These are phyloP conservation scores for Allygus modestus DNA, from an alignment of 2,888 invertebrate genomes.

Conservation along the genomic window DNA sequence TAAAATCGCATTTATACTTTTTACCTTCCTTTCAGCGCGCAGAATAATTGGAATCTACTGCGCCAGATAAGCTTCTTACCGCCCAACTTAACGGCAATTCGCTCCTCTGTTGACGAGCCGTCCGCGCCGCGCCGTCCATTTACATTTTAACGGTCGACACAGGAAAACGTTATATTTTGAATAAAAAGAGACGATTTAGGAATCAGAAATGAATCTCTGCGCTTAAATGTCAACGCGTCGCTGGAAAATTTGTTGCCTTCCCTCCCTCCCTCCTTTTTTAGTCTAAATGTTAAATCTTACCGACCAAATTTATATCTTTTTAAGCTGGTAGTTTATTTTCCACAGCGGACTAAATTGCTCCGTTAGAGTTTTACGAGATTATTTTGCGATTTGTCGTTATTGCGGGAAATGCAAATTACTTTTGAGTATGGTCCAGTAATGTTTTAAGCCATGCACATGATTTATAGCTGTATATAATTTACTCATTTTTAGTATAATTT, in stretches of 20 bases:
- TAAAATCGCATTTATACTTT: slow-evolving; percentile 59
- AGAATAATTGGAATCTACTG: slow-evolving; percentile 55
- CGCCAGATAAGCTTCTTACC: slow-evolving; percentile 55
- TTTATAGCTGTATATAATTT: too few relatives aligned
- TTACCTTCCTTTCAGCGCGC: slow-evolving; percentile 55
- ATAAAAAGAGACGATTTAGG: slow-evolving; percentile 53
- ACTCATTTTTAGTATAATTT: too few relatives aligned
- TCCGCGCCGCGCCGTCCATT: slow-evolving; percentile 19
- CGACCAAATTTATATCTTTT: slow-evolving; percentile 46
- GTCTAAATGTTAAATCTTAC: slow-evolving; percentile 55
- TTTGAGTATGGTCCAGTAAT: not conserved
- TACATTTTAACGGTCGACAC: slow-evolving; percentile 49
- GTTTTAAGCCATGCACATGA: not conserved
- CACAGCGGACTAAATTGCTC: slow-evolving; percentile 14
- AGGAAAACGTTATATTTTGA: slow-evolving; percentile 50
- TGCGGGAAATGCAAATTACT: slow-evolving; percentile 20
- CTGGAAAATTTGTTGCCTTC: slow-evolving; percentile 42
- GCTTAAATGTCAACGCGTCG: slow-evolving; percentile 55
- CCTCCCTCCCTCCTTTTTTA: slow-evolving; percentile 33
- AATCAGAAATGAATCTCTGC: slow-evolving; percentile 57
- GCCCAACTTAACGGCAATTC: slow-evolving; percentile 40
- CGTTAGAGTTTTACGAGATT: slow-evolving; percentile 43
- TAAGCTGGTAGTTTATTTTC: slow-evolving; percentile 35
- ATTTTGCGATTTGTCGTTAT: slow-evolving; percentile 35
- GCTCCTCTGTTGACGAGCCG: not conserved